Percentiles rank a stretch among this genome's conserved stretches.
Evolutionary conservation across 2,113 vertebrate species (phyloP).

Genomic region (Australoheros scitulus): DNA sequence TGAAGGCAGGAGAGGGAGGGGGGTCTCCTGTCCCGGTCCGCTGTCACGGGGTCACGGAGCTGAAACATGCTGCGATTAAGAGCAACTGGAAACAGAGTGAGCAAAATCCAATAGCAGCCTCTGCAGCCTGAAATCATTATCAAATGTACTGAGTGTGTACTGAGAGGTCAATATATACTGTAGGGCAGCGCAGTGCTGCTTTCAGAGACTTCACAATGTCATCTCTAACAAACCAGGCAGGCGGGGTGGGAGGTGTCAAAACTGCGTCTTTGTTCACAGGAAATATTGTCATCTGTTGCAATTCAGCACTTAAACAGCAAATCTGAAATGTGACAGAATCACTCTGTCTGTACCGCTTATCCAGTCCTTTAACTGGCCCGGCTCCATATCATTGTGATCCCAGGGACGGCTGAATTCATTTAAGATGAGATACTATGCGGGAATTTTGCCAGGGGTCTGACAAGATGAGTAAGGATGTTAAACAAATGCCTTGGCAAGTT

Average conservation of each 20-base stretch:
- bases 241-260: slow-evolving; percentile 2
- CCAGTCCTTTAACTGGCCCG: slow-evolving; percentile 1
- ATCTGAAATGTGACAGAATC: neutral
- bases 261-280: neutral
- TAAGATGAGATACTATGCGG: slow-evolving; percentile 9
- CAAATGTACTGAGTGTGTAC: slow-evolving; percentile 1
- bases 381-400: slow-evolving; percentile 37
- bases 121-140: slow-evolving; percentile 16
- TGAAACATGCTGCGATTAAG: neutral
- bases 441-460: slow-evolving; percentile 39
- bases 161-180: slow-evolving; percentile 48
- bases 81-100: neutral
- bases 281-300: neutral
- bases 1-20: neutral
- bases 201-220: slow-evolving; percentile 37
- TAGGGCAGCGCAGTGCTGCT: slow-evolving; percentile 28
- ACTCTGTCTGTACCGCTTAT: neutral
- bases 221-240: neutral
- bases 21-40: neutral
- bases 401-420: neutral
- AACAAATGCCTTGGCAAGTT: slow-evolving; percentile 33
- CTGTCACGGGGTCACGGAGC: neutral
- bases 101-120: slow-evolving; percentile 52
- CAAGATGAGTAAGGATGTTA: slow-evolving; percentile 26
- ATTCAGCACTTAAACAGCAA: neutral